phyloP scores from a whole-genome alignment of 2,888 invertebrate species.

The Mamestra brassicae region DNA sequence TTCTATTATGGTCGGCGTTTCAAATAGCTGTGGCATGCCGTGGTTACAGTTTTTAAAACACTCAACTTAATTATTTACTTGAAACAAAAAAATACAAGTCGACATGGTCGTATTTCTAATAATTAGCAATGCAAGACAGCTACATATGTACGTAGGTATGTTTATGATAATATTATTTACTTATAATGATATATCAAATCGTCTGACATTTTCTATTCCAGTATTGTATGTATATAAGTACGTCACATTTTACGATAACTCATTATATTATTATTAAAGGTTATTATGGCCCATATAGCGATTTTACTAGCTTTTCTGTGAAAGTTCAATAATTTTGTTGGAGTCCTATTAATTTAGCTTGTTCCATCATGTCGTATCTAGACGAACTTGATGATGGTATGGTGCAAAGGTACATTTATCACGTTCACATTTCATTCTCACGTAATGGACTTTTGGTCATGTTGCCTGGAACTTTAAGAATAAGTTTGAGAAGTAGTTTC shows the following conservation, averaged over 20 bases:
- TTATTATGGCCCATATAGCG: background rate
- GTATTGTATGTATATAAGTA: too few relatives aligned
- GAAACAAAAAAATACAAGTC: background rate
- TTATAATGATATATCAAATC: background rate
- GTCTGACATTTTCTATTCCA: background rate
- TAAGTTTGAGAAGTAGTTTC: background rate
- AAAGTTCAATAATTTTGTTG: background rate
- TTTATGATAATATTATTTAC: background rate
- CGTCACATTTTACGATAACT: background rate
- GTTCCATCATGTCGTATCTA: background rate
- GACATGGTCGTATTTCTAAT: too few relatives aligned
- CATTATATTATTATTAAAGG: background rate
- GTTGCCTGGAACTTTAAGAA: conserved; percentile 18
- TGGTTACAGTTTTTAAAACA: background rate
- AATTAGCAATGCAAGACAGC: too few relatives aligned
- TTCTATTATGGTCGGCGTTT: background rate
- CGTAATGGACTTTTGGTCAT: background rate
- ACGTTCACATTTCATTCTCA: background rate
- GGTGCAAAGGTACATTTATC: background rate
- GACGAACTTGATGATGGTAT: too few relatives aligned
- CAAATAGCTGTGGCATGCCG: too few relatives aligned
- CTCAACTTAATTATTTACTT: background rate
- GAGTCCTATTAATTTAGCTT: background rate
- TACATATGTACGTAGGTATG: too few relatives aligned
- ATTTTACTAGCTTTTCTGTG: background rate